A percentile compares a stretch with the other conserved stretches of the same genome.
These are phyloP conservation scores for Hippocampus zosterae DNA, from an alignment of 2,113 vertebrate species.

Conservation along the genomic window DNA sequence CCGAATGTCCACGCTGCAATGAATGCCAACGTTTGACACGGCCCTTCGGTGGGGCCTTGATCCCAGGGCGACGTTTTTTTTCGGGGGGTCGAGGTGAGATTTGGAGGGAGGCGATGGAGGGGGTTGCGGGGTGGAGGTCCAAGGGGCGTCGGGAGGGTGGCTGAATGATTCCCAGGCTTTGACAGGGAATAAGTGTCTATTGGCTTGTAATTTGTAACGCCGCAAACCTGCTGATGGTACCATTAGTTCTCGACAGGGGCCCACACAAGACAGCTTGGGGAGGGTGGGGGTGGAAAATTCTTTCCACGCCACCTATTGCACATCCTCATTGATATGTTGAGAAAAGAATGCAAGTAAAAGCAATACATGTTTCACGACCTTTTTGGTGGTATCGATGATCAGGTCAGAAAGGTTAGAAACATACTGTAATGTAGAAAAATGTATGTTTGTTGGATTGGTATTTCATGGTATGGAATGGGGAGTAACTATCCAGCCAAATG, in stretches of 20 bases:
- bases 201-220: slow-evolving; percentile 43
- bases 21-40: slow-evolving; percentile 83
- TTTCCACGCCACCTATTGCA: neutral
- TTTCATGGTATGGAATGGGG: too few species aligned
- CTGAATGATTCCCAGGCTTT: slow-evolving; percentile 75
- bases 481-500: too few species aligned
- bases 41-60: slow-evolving; percentile 59
- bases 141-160: slow-evolving; percentile 23
- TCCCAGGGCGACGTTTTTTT: slow-evolving; percentile 33
- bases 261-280: slow-evolving; percentile 49
- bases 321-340: neutral
- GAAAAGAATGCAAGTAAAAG: neutral
- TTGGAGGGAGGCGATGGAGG: slow-evolving; percentile 39
- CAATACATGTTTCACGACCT: neutral
- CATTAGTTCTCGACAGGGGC: slow-evolving; percentile 63
- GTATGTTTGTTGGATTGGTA: neutral
- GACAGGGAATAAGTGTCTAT: slow-evolving; percentile 54
- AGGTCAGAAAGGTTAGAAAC: neutral
- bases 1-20: slow-evolving; percentile 66
- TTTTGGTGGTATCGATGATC: neutral
- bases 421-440: too few species aligned
- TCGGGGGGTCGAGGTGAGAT: slow-evolving; percentile 61
- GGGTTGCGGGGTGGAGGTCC: slow-evolving; percentile 4
- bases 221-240: slow-evolving; percentile 74
- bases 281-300: neutral